Conservation (phyloP, 2,888 invertebrate genomes). For the Diaperis boleti region DNA sequence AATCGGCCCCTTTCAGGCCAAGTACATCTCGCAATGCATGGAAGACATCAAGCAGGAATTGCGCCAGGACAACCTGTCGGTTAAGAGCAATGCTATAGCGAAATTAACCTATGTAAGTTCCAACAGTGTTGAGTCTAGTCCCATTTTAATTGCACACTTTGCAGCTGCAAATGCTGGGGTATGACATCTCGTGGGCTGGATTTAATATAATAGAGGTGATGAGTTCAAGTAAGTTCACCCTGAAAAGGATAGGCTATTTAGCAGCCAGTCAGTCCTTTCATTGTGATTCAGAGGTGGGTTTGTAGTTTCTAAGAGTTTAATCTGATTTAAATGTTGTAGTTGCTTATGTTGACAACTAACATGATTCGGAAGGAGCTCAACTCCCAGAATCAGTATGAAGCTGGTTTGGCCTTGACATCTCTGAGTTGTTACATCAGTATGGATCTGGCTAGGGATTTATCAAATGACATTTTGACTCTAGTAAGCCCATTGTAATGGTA, state of each 20-base stretch:
- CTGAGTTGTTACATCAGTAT: slow-evolving; percentile 97
- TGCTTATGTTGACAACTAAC: slow-evolving; percentile 99
- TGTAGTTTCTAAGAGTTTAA: background rate
- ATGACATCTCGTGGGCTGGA: slow-evolving; percentile 99
- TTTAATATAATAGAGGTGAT: slow-evolving; percentile 99
- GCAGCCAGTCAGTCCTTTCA: slow-evolving; percentile 99
- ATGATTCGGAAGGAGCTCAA: slow-evolving; percentile 99
- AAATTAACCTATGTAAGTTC: slow-evolving; percentile 99
- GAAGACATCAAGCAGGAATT: slow-evolving; percentile 99
- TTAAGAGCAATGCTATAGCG: slow-evolving; percentile 99
- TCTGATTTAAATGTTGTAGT: slow-evolving; percentile 64
- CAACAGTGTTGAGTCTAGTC: too few species aligned
- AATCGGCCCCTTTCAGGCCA: slow-evolving; percentile 76
- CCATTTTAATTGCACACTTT: too few species aligned
- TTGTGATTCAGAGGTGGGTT: slow-evolving; percentile 89
- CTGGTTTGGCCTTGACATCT: slow-evolving; percentile 97
- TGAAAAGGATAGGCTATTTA: slow-evolving; percentile 95
- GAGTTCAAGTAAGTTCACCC: slow-evolving; percentile 98
- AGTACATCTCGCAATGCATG: slow-evolving; percentile 99
- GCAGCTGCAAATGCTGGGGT: slow-evolving; percentile 99
- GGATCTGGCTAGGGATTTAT: slow-evolving; percentile 96
- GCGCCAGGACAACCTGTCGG: slow-evolving; percentile 95
- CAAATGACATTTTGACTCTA: slow-evolving; percentile 98
- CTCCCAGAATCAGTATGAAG: slow-evolving; percentile 98
- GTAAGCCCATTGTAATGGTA: too few species aligned